Percentiles rank a stretch among this genome's conserved stretches.
Evolutionary conservation across 2,797 vertebrate species (phyloP).

Genomic region (Macropodus opercularis): DNA sequence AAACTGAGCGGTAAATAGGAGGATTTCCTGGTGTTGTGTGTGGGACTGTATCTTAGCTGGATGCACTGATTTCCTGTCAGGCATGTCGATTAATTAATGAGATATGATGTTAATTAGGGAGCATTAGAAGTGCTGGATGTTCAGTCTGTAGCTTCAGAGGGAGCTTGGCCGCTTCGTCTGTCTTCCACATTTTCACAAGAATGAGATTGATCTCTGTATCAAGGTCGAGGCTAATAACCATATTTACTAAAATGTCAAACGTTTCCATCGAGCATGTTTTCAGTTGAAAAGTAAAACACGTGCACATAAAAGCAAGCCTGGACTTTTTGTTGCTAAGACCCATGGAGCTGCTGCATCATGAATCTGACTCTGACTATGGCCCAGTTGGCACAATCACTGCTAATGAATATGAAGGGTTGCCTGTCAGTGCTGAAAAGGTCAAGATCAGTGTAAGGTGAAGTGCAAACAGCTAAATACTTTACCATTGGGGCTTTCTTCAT

Average conservation of each 20-base stretch:
- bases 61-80: no score
- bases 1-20: no score
- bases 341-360: not conserved
- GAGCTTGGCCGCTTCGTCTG: not conserved
- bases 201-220: not conserved
- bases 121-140: not conserved
- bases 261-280: not conserved
- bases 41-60: not conserved
- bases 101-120: not conserved
- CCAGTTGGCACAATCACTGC: conserved; percentile 1
- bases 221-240: not conserved
- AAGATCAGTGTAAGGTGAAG: conserved; percentile 22
- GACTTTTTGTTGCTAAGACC: not conserved
- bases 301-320: not conserved
- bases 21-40: not conserved
- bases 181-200: not conserved
- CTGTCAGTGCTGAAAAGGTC: conserved; percentile 38
- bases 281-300: no score
- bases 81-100: not conserved
- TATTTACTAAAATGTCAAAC: not conserved
- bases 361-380: conserved; percentile 33
- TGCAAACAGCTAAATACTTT: conserved; percentile 51
- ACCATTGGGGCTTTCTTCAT: conserved; percentile 98
- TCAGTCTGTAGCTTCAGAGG: not conserved
- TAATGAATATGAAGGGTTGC: conserved; percentile 54